A percentile compares a stretch with the other conserved stretches of the same genome.
Evolutionary conservation across 2,113 vertebrate species (phyloP).

Genomic region (Anolis carolinensis): DNA sequence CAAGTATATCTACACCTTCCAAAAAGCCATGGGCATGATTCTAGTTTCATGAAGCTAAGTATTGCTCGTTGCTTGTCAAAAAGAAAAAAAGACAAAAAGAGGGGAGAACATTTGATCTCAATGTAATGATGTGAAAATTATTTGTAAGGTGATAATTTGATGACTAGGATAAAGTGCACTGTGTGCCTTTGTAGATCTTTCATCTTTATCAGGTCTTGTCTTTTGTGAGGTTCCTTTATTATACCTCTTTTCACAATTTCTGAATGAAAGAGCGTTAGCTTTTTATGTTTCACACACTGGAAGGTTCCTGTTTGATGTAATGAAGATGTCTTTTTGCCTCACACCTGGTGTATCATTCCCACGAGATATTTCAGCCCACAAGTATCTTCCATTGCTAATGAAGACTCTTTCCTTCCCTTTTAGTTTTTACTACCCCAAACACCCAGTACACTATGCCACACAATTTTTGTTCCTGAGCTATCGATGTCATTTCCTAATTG

Average conservation of each 20-base stretch:
- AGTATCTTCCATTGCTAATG: neutral
- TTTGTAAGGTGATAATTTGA: rapidly evolving
- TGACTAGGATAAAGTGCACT: neutral
- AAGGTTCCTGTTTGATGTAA: constrained; percentile 43
- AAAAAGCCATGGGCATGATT: neutral
- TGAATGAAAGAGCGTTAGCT: constrained; percentile 41
- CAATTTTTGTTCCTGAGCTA: too few species aligned
- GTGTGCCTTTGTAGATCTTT: constrained; percentile 3
- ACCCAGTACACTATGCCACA: neutral
- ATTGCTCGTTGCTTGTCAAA: neutral
- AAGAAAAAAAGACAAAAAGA: neutral
- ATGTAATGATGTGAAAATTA: neutral
- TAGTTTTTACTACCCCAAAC: neutral
- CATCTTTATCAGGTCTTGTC: neutral
- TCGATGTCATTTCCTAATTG: too few species aligned
- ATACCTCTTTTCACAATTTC: constrained; percentile 28
- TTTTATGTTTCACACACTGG: constrained; percentile 46
- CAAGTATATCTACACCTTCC: neutral
- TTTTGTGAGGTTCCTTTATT: constrained; percentile 1
- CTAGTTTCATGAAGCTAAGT: neutral
- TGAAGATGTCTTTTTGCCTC: constrained; percentile 7
- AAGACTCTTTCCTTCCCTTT: neutral
- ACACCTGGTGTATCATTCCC: constrained; percentile 2
- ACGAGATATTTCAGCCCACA: neutral
- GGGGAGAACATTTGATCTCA: neutral